phyloP scores from a whole-genome alignment of 2,113 vertebrate species.

The Tiliqua scincoides region DNA sequence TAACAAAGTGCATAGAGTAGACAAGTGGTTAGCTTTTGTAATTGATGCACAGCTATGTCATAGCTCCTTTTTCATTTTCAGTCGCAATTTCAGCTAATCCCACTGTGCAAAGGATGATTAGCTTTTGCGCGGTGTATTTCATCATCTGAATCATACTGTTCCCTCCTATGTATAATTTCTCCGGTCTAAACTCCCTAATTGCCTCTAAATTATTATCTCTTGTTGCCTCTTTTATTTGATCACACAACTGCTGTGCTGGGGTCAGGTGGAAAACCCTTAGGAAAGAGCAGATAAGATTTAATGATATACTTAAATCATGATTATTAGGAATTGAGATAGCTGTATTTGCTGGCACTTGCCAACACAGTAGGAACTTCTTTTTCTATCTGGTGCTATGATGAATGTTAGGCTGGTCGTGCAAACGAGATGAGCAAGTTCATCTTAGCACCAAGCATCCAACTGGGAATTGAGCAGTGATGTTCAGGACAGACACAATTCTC shows the following conservation, averaged over 20 bases:
- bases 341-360: neutral
- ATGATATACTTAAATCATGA: constrained; percentile 7
- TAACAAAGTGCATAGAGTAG: neutral
- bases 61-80: neutral
- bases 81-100: neutral
- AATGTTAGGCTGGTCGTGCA: neutral
- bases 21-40: no score
- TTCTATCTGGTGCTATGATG: neutral
- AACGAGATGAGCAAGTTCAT: neutral
- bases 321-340: constrained; percentile 1
- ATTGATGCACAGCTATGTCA: no score
- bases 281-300: constrained; percentile 11
- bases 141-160: neutral
- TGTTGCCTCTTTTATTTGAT: constrained; percentile 21
- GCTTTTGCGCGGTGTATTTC: neutral
- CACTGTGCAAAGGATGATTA: neutral
- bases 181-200: neutral
- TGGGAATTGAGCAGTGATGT: neutral
- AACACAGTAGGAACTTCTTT: neutral
- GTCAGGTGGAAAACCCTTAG: neutral
- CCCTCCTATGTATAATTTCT: neutral
- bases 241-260: neutral
- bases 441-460: neutral
- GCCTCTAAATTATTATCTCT: constrained; percentile 20
- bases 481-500: neutral